Conservation (phyloP, 2,113 vertebrate genomes). For the Helogale parvula region DNA sequence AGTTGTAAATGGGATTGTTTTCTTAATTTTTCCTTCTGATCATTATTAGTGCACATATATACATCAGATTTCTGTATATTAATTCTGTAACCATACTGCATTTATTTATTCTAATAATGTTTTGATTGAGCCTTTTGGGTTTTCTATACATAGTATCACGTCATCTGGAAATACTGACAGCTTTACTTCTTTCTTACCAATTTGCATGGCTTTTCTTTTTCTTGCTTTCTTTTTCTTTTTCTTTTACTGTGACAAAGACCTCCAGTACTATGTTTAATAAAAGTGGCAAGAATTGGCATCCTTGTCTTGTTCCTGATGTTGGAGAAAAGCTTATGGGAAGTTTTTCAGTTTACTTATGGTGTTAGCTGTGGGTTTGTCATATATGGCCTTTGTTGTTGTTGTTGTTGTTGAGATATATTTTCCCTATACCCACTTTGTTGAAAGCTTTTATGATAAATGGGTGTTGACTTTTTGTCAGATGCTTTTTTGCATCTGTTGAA, state of each 20-base stretch:
- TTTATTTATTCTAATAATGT: neutral
- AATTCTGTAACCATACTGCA: neutral
- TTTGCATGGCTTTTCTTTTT: neutral
- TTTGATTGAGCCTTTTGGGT: neutral
- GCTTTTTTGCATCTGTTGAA: neutral
- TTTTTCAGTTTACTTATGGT: neutral
- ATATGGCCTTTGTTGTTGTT: neutral
- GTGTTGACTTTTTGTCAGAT: neutral
- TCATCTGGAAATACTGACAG: neutral
- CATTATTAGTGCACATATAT: neutral
- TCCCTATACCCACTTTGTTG: neutral
- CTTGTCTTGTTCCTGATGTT: neutral
- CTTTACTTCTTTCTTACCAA: neutral
- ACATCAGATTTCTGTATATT: neutral
- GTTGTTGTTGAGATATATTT: neutral
- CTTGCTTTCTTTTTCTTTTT: neutral
- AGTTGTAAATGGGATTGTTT: neutral
- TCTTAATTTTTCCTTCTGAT: neutral
- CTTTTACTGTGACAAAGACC: neutral
- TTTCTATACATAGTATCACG: neutral
- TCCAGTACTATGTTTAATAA: neutral
- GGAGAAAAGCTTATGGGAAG: neutral
- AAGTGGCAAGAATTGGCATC: neutral
- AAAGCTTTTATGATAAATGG: neutral
- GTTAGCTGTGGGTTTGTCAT: neutral